phyloP scores from a whole-genome alignment of 2,888 invertebrate genomes.

The Dynastes grantii region DNA sequence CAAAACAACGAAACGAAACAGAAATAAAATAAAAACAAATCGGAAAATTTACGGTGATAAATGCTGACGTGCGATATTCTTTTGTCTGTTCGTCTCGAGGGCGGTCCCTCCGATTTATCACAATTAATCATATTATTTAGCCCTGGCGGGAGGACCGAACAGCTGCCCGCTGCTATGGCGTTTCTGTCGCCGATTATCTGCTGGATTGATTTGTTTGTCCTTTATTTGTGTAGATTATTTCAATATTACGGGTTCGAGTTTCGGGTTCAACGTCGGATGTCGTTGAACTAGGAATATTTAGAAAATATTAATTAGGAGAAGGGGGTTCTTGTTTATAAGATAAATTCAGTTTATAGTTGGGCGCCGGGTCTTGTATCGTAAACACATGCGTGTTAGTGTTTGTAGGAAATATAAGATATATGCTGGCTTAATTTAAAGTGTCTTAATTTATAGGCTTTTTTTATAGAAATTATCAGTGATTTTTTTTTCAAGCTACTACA shows the following conservation, averaged over 20 bases:
- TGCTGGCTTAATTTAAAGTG: no score
- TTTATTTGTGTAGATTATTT: neutral
- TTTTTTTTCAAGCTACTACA: no score
- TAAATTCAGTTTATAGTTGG: no score
- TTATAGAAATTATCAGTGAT: no score
- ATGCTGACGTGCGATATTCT: slow-evolving; percentile 8
- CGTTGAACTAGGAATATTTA: neutral
- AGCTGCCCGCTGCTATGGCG: slow-evolving; percentile 13
- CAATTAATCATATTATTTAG: slow-evolving; percentile 14
- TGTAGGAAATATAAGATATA: no score
- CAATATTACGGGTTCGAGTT: neutral
- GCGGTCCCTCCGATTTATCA: slow-evolving; percentile 4
- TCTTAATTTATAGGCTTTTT: no score
- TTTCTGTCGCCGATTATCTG: slow-evolving; percentile 2
- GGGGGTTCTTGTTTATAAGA: no score
- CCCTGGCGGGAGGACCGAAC: neutral
- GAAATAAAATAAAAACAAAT: neutral
- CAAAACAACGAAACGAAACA: neutral
- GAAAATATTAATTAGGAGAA: neutral
- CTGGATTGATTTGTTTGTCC: neutral
- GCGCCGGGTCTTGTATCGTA: no score
- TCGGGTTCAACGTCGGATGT: neutral
- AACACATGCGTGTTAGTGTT: no score
- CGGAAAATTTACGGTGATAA: neutral
- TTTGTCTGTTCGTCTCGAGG: neutral